Evolutionary conservation across 2,113 vertebrate genomes (phyloP).

Genomic region (Hypanus sabinus): DNA sequence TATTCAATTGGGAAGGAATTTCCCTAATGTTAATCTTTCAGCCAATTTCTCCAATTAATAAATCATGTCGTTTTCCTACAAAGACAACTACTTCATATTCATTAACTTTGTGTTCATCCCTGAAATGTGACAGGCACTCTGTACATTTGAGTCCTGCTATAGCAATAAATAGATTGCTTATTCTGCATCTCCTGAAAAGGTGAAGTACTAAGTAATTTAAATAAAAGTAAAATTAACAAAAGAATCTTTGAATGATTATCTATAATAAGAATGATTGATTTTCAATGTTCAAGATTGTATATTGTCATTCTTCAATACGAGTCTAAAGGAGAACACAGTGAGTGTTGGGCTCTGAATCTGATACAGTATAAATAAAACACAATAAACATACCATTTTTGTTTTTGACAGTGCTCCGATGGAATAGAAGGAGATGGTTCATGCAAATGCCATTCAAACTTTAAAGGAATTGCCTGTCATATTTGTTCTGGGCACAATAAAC

Average conservation of each 20-base stretch:
- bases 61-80: not conserved
- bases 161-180: not conserved
- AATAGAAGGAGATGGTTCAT: conserved; percentile 73
- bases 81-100: not conserved
- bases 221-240: not conserved
- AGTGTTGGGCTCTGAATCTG: too few relatives aligned
- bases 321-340: too few relatives aligned
- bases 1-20: not conserved
- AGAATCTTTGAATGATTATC: too few relatives aligned
- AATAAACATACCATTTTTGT: conserved; percentile 11
- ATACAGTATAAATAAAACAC: too few relatives aligned
- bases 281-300: too few relatives aligned
- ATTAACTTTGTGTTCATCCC: not conserved
- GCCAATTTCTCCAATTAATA: not conserved
- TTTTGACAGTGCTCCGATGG: conserved; percentile 77
- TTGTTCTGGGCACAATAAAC: conserved; percentile 73
- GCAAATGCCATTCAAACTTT: conserved; percentile 69
- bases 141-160: not conserved
- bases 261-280: too few relatives aligned
- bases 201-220: not conserved
- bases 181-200: not conserved
- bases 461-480: conserved; percentile 88
- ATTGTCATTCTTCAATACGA: too few relatives aligned
- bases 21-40: not conserved
- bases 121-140: not conserved